Percentiles rank a stretch among this genome's conserved stretches.
Evolutionary conservation across 2,888 invertebrate species (phyloP).

Genomic region (Baccha elongata): DNA sequence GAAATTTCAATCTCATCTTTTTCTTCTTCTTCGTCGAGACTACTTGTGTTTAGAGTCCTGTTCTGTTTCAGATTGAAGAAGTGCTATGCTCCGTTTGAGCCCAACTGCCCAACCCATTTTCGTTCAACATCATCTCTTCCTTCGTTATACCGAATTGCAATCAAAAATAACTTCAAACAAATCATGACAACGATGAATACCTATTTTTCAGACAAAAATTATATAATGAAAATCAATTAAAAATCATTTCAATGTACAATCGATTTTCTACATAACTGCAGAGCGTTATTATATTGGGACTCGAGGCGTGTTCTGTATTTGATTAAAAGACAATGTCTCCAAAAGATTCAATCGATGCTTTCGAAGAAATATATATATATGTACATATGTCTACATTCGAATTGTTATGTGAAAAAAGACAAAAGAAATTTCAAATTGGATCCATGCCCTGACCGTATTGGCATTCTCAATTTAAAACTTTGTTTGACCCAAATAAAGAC

Average conservation of each 20-base stretch:
- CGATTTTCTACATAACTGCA: constrained; percentile 12
- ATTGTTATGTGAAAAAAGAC: constrained; percentile 9
- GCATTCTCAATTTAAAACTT: not conserved
- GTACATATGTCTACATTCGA: constrained; percentile 12
- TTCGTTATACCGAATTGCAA: constrained; percentile 16
- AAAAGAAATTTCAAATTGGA: not conserved
- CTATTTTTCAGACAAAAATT: constrained; percentile 10
- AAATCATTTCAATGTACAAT: constrained; percentile 2
- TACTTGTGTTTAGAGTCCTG: not conserved
- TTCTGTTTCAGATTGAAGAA: not conserved
- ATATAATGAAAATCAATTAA: constrained; percentile 36
- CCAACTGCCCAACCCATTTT: constrained; percentile 21
- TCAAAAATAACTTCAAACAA: constrained; percentile 11
- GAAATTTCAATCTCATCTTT: constrained; percentile 26
- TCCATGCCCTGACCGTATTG: not conserved
- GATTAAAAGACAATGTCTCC: constrained; percentile 30
- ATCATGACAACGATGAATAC: not conserved
- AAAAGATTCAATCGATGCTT: not conserved
- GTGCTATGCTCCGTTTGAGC: not conserved
- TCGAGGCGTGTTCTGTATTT: constrained; percentile 34
- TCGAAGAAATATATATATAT: not conserved
- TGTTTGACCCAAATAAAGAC: constrained; percentile 26
- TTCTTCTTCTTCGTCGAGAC: not conserved
- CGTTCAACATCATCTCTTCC: not conserved
- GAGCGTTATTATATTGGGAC: not conserved